phyloP scores from a whole-genome alignment of 2,797 vertebrate genomes.

The Sphenodon punctatus region DNA sequence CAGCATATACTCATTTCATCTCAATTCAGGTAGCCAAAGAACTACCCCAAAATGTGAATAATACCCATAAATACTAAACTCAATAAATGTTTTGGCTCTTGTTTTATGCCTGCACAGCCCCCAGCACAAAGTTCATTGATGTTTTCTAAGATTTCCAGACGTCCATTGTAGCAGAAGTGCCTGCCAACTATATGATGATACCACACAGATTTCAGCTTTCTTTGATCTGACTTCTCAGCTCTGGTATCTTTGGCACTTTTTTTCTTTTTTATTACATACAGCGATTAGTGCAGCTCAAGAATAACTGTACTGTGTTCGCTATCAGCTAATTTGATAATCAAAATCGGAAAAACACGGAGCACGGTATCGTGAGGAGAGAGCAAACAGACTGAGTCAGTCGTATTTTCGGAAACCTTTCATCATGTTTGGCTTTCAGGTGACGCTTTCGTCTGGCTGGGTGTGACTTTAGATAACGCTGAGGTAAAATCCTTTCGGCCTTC shows the following conservation, averaged over 20 bases:
- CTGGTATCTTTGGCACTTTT: not conserved
- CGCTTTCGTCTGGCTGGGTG: constrained; percentile 13
- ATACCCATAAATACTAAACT: too few relatives aligned
- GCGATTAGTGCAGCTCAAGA: not conserved
- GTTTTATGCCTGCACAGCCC: too few relatives aligned
- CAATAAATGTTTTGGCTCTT: too few relatives aligned
- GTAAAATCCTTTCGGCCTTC: not conserved
- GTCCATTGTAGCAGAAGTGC: not conserved
- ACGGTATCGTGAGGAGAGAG: not conserved
- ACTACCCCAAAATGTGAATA: too few relatives aligned
- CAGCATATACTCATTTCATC: too few relatives aligned
- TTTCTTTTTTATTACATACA: not conserved
- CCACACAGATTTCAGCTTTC: not conserved
- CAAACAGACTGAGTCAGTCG: rapidly evolving
- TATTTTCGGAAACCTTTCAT: not conserved
- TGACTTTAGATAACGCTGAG: constrained; percentile 3
- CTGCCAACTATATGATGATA: too few relatives aligned
- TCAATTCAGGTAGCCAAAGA: too few relatives aligned
- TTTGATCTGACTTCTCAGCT: not conserved
- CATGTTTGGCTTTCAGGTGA: not conserved
- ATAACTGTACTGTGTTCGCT: not conserved
- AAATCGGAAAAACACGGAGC: not conserved
- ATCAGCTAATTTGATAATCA: not conserved
- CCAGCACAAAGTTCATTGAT: too few relatives aligned
- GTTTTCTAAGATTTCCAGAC: too few relatives aligned